Conservation (phyloP, 2,113 vertebrate genomes). For the Peromyscus leucopus region DNA sequence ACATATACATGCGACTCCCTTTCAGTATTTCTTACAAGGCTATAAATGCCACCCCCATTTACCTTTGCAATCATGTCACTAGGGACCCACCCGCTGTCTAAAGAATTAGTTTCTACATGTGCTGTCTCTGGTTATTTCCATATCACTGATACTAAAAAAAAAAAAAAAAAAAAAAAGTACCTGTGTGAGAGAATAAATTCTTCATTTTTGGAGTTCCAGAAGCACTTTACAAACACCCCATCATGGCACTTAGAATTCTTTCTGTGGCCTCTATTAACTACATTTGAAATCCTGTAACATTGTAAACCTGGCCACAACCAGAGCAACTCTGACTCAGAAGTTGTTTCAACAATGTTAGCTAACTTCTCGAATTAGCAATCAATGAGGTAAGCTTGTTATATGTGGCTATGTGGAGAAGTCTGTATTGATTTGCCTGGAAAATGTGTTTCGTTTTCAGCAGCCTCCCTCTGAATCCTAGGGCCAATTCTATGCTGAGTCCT, state of each 20-base stretch:
- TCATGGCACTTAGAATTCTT: background rate
- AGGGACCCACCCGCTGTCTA: background rate
- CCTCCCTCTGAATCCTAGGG: background rate
- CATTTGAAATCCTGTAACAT: background rate
- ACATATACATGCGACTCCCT: background rate
- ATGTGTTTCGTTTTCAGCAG: background rate
- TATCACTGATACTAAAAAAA: background rate
- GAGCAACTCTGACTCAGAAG: background rate
- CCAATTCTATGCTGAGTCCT: background rate
- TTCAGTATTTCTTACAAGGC: background rate
- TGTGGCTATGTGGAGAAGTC: background rate
- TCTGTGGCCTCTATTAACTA: background rate
- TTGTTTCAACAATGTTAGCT: background rate
- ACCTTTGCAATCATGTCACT: background rate
- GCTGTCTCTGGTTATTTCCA: background rate
- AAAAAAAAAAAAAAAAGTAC: background rate
- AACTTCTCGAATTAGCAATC: background rate
- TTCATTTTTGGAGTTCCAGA: background rate
- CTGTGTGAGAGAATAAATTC: background rate
- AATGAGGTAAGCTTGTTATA: background rate
- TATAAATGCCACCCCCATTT: background rate
- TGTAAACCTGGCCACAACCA: background rate
- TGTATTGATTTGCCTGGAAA: background rate
- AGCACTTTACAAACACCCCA: background rate
- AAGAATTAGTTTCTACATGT: background rate